These are phyloP conservation scores for Carlito syrichta DNA, from an alignment of 2,113 vertebrate species.

Conservation along the genomic window DNA sequence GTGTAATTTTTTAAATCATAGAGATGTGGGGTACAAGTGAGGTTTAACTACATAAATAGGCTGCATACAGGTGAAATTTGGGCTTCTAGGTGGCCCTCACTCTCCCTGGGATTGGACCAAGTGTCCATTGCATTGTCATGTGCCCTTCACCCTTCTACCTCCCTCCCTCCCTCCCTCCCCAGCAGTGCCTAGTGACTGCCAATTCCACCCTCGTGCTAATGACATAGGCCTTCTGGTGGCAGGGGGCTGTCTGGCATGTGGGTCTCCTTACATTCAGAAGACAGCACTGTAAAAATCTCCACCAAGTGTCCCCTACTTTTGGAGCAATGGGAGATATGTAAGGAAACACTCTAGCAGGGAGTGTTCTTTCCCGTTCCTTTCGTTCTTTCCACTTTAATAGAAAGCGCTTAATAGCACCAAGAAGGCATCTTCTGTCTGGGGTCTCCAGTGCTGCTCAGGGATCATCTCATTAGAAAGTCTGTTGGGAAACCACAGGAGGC, in stretches of 20 bases:
- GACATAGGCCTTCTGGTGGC: background rate
- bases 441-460: background rate
- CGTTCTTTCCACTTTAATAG: background rate
- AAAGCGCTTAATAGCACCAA: background rate
- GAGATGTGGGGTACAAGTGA: no score
- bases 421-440: background rate
- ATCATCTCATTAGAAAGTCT: background rate
- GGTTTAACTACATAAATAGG: no score
- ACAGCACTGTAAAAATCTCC: background rate
- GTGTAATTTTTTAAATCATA: no score
- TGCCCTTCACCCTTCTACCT: no score
- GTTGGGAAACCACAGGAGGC: background rate
- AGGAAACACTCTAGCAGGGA: background rate
- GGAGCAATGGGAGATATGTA: background rate
- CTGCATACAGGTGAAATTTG: no score
- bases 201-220: no score
- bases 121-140: no score
- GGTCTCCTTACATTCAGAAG: slow-evolving; percentile 15
- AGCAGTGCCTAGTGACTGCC: no score
- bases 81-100: no score
- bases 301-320: background rate
- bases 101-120: no score
- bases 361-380: background rate
- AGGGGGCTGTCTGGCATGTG: background rate
- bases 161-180: no score